Evolutionary conservation across 1,140 invertebrate genomes (phyloP), one percentile per base, ranked within the genome.

Genomic region (Campodea augens): DNA sequence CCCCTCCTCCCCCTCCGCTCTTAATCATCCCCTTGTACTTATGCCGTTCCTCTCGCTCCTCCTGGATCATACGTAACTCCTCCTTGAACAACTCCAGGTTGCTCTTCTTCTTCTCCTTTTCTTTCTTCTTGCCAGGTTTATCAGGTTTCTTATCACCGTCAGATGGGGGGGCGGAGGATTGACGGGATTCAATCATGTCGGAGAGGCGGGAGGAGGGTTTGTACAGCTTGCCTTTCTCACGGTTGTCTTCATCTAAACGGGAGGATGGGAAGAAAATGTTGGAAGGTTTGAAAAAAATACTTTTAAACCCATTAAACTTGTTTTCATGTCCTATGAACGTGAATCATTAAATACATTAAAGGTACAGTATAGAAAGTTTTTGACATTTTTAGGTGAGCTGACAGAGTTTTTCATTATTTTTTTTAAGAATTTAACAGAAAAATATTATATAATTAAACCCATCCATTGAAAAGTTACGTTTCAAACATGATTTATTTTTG

Each of bases 71-170:
- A 48, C 23, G 59, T 21, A 93, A 58, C 62, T 93, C 89, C 60
- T 97, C 91, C 63, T 97, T 97, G 54, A 97, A 98, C 2, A 89
- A 62, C 60, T 98, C 95, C 44, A 99, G 67, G 66, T 98, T 98
- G 53, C 86, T 96, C 58, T 96, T 97, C 58, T 90, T 91, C 57
- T 92, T 91, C 52, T 88, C 82, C 27, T 78, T 71, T 57, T 80
- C 74, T 55, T 75, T 75, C 58, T 87, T 88, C 53, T 83, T 81
- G 2, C 74, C 68, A 32, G 70, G 69, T 51, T 66, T 67, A 44
- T 83, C 82, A 15, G 71, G 59, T 57, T 80, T 76, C 25, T 71
- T 64, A 47, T 47, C 43, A 2, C 25, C 44, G 5, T 41, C 5
- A 3, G 39, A 38, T 3, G 19, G n/a, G 29, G 48, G 32, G 25